A percentile compares a stretch with the other conserved stretches of the same genome.
Conservation (phyloP, 1,140 invertebrate species). For the Drepana arcuata region DNA sequence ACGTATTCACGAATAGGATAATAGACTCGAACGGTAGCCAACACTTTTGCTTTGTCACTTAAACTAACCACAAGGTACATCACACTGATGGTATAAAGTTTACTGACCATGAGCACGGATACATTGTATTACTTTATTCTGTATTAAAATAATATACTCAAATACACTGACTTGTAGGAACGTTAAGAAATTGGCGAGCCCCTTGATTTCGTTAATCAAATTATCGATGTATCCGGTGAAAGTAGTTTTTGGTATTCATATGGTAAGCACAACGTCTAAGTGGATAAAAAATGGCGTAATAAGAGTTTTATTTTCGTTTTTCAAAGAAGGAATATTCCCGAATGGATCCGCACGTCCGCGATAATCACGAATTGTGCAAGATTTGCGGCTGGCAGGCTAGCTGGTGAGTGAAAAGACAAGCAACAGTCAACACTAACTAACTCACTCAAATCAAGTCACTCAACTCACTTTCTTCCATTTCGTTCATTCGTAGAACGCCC, state of each 20-base stretch:
- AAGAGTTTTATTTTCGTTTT: not conserved
- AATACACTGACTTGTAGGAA: too few species aligned
- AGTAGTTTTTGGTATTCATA: conserved; percentile 39
- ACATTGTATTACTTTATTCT: conserved; percentile 52
- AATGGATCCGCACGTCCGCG: conserved; percentile 34
- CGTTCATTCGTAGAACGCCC: too few species aligned
- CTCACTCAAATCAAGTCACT: too few species aligned
- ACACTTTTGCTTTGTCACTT: conserved; percentile 66
- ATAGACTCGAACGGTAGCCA: conserved; percentile 59
- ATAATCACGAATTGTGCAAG: conserved; percentile 40
- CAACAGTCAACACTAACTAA: too few species aligned
- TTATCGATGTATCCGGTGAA: conserved; percentile 65
- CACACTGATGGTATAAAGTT: conserved; percentile 44
- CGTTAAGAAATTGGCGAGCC: conserved; percentile 37
- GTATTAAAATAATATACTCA: too few species aligned
- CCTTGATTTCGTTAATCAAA: conserved; percentile 54
- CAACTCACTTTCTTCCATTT: too few species aligned
- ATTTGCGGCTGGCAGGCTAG: too few species aligned
- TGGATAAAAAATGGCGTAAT: conserved; percentile 24
- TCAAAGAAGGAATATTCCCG: not conserved
- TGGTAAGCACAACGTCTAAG: too few species aligned
- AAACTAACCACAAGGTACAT: conserved; percentile 56
- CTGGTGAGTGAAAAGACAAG: too few species aligned
- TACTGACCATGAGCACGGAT: conserved; percentile 52
- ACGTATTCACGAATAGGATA: conserved; percentile 67